These are phyloP conservation scores for Cotesia congregata DNA, from an alignment of 2,888 invertebrate species.

Conservation along the genomic window DNA sequence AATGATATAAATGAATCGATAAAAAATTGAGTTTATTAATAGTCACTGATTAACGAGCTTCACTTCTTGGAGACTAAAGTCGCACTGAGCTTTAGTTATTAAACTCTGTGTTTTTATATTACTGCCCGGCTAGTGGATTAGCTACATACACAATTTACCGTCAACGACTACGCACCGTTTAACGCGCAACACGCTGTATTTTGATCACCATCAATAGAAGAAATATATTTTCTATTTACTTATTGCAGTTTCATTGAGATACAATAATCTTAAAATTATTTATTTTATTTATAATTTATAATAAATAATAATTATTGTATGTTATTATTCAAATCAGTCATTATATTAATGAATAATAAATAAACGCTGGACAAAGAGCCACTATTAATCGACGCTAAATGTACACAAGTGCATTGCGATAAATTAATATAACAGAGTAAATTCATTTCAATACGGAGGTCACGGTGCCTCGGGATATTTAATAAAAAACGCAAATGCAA, in stretches of 20 bases:
- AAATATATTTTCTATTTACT: constrained; percentile 8
- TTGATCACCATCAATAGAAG: constrained; percentile 37
- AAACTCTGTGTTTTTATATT: constrained; percentile 28
- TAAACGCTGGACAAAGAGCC: background rate
- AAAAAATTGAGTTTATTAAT: background rate
- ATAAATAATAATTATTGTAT: background rate
- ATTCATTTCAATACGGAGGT: background rate
- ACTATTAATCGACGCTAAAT: background rate
- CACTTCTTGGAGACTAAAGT: constrained; percentile 55
- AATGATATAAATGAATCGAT: background rate
- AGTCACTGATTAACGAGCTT: constrained; percentile 44
- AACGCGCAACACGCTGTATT: constrained; percentile 61
- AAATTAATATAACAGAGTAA: background rate
- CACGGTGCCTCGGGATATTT: background rate
- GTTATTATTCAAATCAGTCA: background rate
- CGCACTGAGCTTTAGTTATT: constrained; percentile 56
- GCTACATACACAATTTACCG: constrained; percentile 29
- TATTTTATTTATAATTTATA: background rate
- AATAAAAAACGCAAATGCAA: background rate
- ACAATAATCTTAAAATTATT: background rate
- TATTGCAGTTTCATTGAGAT: background rate
- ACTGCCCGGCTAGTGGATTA: constrained; percentile 40
- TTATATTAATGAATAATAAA: background rate
- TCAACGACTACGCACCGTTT: constrained; percentile 51
- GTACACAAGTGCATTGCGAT: background rate